Evolutionary conservation across 2,113 vertebrate genomes (phyloP).

Genomic region (Raja brachyura): DNA sequence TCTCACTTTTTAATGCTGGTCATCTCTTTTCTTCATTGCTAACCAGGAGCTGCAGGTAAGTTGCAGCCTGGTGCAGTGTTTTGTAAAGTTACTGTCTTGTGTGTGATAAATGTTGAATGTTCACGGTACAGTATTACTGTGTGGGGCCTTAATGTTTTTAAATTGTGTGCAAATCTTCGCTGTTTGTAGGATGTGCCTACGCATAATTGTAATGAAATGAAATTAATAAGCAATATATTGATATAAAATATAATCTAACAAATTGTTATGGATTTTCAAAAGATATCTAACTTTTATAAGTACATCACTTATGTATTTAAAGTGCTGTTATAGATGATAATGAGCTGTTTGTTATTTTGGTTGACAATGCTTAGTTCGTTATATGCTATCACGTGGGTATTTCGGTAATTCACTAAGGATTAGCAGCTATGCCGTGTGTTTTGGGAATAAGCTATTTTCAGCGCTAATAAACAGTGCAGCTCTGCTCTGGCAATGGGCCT

Average conservation of each 20-base stretch:
- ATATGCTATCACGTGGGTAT: conserved; percentile 20
- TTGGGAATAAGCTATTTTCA: not conserved
- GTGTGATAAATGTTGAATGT: conserved; percentile 45
- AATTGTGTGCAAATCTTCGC: not conserved
- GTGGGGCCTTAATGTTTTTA: not conserved
- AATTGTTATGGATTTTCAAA: not conserved
- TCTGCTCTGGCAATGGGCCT: not conserved
- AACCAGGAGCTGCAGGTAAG: conserved; percentile 99
- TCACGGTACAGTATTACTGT: not conserved
- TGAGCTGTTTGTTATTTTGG: conserved; percentile 1
- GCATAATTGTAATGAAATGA: not conserved
- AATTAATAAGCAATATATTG: not conserved
- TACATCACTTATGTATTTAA: not conserved
- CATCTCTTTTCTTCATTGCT: conserved; percentile 84
- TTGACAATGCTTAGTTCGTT: conserved; percentile 10
- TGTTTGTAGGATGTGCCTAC: not conserved
- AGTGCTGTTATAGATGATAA: not conserved
- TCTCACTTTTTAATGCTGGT: conserved; percentile 77
- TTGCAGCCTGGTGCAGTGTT: conserved; percentile 66
- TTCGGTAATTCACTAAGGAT: not conserved
- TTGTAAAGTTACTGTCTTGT: conserved; percentile 48
- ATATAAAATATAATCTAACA: not conserved
- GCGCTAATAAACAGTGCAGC: not conserved
- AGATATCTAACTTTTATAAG: not conserved
- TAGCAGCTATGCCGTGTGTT: conserved; percentile 11